phyloP scores from a whole-genome alignment of 2,113 vertebrate genomes.

The Cyanoramphus novaezelandiae region DNA sequence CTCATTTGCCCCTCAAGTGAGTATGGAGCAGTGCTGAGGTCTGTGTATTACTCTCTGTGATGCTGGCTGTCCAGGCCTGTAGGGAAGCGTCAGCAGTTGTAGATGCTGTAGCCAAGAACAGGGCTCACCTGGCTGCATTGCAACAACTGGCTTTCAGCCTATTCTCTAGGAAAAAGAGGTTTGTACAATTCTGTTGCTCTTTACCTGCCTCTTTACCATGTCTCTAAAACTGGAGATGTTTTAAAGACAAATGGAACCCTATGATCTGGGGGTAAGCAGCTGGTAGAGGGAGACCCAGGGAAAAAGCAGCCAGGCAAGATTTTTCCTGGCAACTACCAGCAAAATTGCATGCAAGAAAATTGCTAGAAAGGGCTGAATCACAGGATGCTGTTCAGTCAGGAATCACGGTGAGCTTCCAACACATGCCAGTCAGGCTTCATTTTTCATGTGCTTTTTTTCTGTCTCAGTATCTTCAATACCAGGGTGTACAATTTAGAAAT shows the following conservation, averaged over 20 bases:
- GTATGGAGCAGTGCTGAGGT: neutral
- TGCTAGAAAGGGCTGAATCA: neutral
- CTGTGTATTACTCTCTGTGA: neutral
- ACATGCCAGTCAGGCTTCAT: accelerated
- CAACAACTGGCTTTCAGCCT: neutral
- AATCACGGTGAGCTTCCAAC: neutral
- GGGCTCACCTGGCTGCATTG: neutral
- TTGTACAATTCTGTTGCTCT: neutral
- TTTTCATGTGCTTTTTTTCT: neutral
- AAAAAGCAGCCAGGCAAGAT: neutral
- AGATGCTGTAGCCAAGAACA: neutral
- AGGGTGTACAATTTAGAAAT: neutral
- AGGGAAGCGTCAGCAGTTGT: neutral
- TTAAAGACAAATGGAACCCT: neutral
- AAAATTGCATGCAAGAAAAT: neutral
- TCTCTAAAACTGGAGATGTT: neutral
- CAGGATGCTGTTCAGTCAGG: neutral
- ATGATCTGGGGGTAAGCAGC: neutral
- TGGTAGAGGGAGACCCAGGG: neutral
- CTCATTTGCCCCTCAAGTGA: neutral
- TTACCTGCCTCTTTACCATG: neutral
- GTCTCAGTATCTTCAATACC: neutral
- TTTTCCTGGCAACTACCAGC: neutral
- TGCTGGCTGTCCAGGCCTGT: neutral
- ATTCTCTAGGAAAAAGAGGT: accelerated